Percentiles rank a stretch among this genome's conserved stretches.
Conservation (phyloP, 2,888 invertebrate species). For the Athetis lepigone region DNA sequence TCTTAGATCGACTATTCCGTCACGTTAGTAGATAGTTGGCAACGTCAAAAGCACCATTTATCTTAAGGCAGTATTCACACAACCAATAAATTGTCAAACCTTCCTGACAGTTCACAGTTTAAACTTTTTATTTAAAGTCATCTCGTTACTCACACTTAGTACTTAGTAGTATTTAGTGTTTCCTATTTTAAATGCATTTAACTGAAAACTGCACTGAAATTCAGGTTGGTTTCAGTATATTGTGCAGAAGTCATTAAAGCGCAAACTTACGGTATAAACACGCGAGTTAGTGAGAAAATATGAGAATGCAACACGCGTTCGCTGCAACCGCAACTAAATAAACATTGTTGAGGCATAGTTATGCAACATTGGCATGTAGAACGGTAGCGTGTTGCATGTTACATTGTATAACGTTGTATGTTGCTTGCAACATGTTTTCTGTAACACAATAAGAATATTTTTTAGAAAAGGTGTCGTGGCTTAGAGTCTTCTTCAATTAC, state of each 20-base stretch:
- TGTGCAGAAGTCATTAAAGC: constrained; percentile 29
- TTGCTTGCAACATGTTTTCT: background rate
- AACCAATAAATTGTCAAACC: background rate
- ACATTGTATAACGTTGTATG: background rate
- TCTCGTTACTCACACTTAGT: constrained; percentile 2
- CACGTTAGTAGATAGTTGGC: background rate
- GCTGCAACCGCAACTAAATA: background rate
- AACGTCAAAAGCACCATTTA: background rate
- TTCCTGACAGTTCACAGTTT: background rate
- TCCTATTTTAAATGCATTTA: constrained; percentile 9
- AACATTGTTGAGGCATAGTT: background rate
- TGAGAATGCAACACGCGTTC: constrained; percentile 35
- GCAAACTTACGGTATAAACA: constrained; percentile 35
- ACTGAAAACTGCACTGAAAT: constrained; percentile 37
- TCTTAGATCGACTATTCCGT: background rate
- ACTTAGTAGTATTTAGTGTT: constrained; percentile 20
- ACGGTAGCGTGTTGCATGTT: background rate
- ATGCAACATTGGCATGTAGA: background rate
- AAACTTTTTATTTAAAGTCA: background rate
- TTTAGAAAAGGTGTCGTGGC: background rate
- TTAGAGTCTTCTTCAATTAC: no score
- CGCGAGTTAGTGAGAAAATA: constrained; percentile 36
- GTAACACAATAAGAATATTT: background rate
- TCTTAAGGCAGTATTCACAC: background rate
- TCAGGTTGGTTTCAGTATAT: constrained; percentile 33